Evolutionary conservation across 2,888 invertebrate species (phyloP).

Genomic region (Bombylius major): DNA sequence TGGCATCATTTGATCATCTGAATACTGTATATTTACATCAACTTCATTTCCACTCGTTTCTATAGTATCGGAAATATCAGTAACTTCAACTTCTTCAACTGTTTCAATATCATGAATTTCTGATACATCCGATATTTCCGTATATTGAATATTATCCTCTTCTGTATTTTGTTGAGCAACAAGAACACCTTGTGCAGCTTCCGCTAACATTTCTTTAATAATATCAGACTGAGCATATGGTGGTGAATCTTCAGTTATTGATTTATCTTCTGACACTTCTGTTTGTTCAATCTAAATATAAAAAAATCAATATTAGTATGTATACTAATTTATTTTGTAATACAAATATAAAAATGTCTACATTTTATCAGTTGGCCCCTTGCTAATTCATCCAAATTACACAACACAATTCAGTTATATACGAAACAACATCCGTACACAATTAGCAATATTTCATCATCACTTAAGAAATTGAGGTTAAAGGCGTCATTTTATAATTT

Average conservation of each 20-base stretch:
- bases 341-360: neutral
- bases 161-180: conserved; percentile 14
- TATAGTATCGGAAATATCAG: neutral
- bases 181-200: conserved; percentile 23
- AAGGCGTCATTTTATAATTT: neutral
- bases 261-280: conserved; percentile 3
- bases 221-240: conserved; percentile 20
- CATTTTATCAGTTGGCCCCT: conserved; percentile 34
- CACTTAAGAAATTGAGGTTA: conserved; percentile 4
- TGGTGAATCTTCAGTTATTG: conserved; percentile 4
- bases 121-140: neutral
- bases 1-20: neutral
- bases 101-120: neutral
- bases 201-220: conserved; percentile 25
- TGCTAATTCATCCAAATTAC: conserved; percentile 29
- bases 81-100: neutral
- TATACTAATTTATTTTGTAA: too few relatives aligned
- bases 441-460: conserved; percentile 32
- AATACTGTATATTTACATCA: neutral
- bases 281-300: neutral
- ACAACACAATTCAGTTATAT: conserved; percentile 32
- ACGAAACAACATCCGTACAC: conserved; percentile 40
- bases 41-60: neutral
- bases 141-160: neutral
- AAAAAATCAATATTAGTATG: too few relatives aligned